Base-by-base conservation (phyloP, 2,888 invertebrate species). In the Cylloceria caligata region DNA sequence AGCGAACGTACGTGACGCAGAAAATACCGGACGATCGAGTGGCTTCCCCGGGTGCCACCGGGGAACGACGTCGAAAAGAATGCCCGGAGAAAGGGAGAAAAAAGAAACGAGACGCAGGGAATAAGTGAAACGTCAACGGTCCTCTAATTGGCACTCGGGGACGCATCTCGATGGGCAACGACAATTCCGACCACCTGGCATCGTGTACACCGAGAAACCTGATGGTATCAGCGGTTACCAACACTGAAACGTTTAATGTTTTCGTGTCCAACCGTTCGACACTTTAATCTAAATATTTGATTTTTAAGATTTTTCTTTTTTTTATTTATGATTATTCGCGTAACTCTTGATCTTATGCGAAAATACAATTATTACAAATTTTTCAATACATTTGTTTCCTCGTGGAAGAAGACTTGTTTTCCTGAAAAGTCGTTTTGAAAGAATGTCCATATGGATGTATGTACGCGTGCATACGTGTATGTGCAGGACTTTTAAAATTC, bases 121-220 rank as follows among this genome's bases (percentile, higher is more conserved):
- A 55, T 60, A 68, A 80, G 73, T 83, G 84, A 83, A 88, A 88
- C 87, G 88, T 86, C 88, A 90, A 90, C 90, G 87, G 90, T 87
- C 86, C 82, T 88, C 86, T 90, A 90, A 90, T 90, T 90, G 89
- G 86, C 83, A 86, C 88, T 88, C 84, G 83, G 81, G 76, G 67
- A 80, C 47, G 85, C 84, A 87, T 89, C 86, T 87, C 84, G 87
- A 88, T 88, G 85, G 85, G 68, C 74, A 76, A 83, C 81, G 84
- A 78, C 65, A 16, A 75, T 81, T 68, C 45, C 67, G 84, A 84
- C 85, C 88, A 88, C 86, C 85, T 86, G 87, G 83, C 81, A 76
- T 21, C 57, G 42, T 27, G 57, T 62, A 57, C 69, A 55, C 57
- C 64, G 30, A 36, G 21, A 11, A 74, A 68, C 47, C 34, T n/a